Percentiles rank a stretch among this genome's conserved stretches.
Evolutionary conservation across 1,140 invertebrate genomes (phyloP).

Genomic region (Euwallacea fornicatus): DNA sequence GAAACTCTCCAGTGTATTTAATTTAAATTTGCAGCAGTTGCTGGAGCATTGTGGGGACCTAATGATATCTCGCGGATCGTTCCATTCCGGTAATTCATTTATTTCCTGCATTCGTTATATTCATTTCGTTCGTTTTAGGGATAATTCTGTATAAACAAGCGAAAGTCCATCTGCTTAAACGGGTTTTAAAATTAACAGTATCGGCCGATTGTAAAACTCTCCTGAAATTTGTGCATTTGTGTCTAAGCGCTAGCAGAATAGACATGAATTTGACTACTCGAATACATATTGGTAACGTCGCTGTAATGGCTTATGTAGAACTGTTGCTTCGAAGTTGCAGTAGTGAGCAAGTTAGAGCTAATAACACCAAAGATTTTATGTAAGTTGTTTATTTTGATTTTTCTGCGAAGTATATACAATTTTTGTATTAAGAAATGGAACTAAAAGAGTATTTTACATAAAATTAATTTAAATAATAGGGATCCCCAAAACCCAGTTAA

Average conservation of each 20-base stretch:
- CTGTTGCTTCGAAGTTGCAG: constrained; percentile 57
- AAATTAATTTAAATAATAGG: too few relatives aligned
- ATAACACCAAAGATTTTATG: constrained; percentile 61
- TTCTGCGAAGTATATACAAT: background rate
- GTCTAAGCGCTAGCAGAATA: constrained; percentile 57
- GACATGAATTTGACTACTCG: constrained; percentile 65
- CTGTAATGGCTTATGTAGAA: constrained; percentile 68
- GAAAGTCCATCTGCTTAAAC: constrained; percentile 67
- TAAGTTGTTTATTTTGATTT: constrained; percentile 49
- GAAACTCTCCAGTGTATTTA: constrained; percentile 61
- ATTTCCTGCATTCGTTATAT: background rate
- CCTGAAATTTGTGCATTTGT: constrained; percentile 64
- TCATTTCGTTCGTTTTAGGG: constrained; percentile 51
- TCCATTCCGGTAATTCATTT: constrained; percentile 55
- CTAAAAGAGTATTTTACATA: too few relatives aligned
- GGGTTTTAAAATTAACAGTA: constrained; percentile 72
- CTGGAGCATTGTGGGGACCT: constrained; percentile 74
- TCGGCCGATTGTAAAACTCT: constrained; percentile 70
- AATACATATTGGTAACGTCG: constrained; percentile 70
- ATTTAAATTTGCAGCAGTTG: constrained; percentile 68
- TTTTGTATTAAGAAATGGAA: background rate
- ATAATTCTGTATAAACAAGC: constrained; percentile 73
- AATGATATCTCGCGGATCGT: constrained; percentile 64
- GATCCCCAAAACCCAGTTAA: too few relatives aligned
- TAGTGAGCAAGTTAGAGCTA: constrained; percentile 44